These are phyloP conservation scores for Pitta sordida DNA, from an alignment of 2,113 vertebrate species.

Conservation along the genomic window DNA sequence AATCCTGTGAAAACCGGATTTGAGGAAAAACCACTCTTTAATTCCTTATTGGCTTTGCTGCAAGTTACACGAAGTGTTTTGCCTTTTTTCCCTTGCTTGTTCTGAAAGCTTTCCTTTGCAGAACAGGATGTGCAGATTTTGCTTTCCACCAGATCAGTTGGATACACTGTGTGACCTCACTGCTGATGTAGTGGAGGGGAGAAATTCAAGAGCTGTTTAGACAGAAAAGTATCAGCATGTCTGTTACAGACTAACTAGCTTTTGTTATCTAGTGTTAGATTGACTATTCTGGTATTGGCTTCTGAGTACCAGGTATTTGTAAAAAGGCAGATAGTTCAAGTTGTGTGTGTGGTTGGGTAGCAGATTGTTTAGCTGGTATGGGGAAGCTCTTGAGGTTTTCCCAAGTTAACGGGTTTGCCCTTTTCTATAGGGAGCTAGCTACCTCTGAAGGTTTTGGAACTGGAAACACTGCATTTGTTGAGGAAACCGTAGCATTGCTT, in stretches of 20 bases:
- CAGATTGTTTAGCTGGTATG: not conserved
- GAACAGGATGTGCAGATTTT: not conserved
- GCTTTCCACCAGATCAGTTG: not conserved
- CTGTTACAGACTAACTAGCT: not conserved
- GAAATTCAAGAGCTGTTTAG: not conserved
- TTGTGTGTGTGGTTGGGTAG: not conserved
- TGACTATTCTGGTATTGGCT: not conserved
- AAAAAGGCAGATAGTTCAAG: not conserved
- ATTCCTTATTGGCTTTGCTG: not conserved
- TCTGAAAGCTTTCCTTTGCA: not conserved
- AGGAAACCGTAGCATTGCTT: not conserved
- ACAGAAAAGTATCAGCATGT: not conserved
- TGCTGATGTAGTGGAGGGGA: not conserved
- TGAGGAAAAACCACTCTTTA: not conserved
- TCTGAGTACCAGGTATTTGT: not conserved
- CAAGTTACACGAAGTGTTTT: not conserved
- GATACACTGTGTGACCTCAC: not conserved
- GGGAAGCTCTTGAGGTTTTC: not conserved
- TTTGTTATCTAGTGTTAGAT: not conserved
- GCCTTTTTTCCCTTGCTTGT: rapidly evolving
- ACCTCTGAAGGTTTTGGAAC: not conserved
- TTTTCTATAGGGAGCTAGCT: not conserved
- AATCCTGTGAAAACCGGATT: not conserved
- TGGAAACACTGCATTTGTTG: not conserved
- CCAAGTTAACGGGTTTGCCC: not conserved